A percentile compares a stretch with the other conserved stretches of the same genome.
Evolutionary conservation across 2,888 invertebrate genomes (phyloP).

Genomic region (Dilophus febrilis): DNA sequence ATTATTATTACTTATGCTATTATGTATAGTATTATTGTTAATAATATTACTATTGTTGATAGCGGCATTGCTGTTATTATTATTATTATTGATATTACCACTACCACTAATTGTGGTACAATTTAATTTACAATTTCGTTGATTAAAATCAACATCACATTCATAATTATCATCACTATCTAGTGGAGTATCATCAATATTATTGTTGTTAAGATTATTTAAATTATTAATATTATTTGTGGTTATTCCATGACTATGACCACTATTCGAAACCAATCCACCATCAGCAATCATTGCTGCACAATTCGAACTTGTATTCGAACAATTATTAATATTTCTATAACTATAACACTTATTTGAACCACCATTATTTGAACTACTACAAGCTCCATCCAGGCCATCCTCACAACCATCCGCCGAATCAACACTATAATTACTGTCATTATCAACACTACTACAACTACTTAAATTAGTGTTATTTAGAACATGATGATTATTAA

Average conservation of each 20-base stretch:
- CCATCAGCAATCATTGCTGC: too few relatives aligned
- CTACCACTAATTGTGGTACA: neutral
- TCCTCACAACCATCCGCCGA: neutral
- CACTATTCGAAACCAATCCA: too few relatives aligned
- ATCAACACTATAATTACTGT: neutral
- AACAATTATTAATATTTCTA: constrained; percentile 4
- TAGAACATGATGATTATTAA: too few relatives aligned
- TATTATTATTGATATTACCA: neutral
- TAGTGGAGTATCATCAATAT: too few relatives aligned
- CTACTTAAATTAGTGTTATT: neutral
- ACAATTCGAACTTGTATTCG: constrained; percentile 1
- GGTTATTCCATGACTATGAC: too few relatives aligned
- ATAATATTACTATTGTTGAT: neutral
- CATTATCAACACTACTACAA: neutral
- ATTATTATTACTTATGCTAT: neutral
- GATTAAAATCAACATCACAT: constrained; percentile 3
- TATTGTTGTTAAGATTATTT: too few relatives aligned
- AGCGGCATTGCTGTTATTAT: neutral
- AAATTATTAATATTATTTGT: too few relatives aligned
- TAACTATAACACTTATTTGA: constrained; percentile 1
- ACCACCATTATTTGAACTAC: neutral
- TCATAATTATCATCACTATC: neutral
- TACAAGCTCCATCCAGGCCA: neutral
- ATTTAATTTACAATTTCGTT: constrained; percentile 5
- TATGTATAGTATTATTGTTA: neutral